phyloP scores from a whole-genome alignment of 2,888 invertebrate genomes.

The Drosophila infuscata region DNA sequence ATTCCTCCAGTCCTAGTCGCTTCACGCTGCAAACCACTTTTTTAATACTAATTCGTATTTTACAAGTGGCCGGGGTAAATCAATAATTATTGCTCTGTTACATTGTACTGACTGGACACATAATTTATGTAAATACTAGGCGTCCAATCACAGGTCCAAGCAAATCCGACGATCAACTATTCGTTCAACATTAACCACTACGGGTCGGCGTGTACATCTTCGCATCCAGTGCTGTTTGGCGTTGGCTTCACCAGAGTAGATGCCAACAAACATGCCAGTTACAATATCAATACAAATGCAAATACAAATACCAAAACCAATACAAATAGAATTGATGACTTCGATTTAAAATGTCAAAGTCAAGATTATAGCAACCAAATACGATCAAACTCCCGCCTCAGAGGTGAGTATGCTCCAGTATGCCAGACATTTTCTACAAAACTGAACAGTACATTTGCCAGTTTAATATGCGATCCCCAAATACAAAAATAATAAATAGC shows the following conservation, averaged over 20 bases:
- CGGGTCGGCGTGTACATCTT: background rate
- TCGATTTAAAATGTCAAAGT: constrained; percentile 14
- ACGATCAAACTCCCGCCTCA: constrained; percentile 36
- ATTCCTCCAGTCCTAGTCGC: background rate
- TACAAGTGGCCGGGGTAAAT: background rate
- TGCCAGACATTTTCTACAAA: constrained; percentile 10
- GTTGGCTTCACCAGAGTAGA: constrained; percentile 17
- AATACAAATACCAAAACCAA: constrained; percentile 15
- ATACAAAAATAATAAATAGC: background rate
- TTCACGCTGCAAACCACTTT: constrained; percentile 2
- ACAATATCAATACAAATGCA: constrained; percentile 10
- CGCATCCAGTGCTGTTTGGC: constrained; percentile 17
- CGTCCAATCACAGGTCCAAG: constrained; percentile 17
- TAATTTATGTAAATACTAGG: constrained; percentile 33
- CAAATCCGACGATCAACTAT: constrained; percentile 7
- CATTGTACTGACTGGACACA: constrained; percentile 29
- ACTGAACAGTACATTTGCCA: background rate
- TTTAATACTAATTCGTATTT: constrained; percentile 8
- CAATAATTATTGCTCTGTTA: constrained; percentile 12
- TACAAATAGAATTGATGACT: constrained; percentile 14
- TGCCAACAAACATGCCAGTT: constrained; percentile 3
- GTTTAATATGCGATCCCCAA: background rate
- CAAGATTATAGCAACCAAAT: constrained; percentile 12
- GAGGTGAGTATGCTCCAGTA: constrained; percentile 50
- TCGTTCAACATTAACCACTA: background rate